phyloP scores from a whole-genome alignment of 2,113 vertebrate species.

The Pterocles burchelli region DNA sequence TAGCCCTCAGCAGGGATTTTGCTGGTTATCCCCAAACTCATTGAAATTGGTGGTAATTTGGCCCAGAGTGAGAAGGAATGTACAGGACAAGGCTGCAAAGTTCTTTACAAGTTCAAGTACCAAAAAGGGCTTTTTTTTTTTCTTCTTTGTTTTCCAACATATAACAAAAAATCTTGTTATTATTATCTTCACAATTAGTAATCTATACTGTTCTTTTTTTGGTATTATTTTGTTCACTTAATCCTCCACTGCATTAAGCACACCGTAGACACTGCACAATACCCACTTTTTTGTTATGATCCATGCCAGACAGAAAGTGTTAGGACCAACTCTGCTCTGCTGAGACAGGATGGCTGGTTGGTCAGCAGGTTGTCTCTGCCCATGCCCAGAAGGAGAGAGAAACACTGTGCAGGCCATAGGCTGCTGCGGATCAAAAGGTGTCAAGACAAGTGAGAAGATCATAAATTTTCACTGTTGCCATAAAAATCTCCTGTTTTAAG shows the following conservation, averaged over 20 bases:
- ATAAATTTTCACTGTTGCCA: neutral
- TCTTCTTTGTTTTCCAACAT: neutral
- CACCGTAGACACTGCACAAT: neutral
- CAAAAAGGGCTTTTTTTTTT: neutral
- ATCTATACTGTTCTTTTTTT: neutral
- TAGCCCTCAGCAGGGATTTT: neutral
- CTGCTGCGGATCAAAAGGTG: neutral
- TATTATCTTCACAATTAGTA: neutral
- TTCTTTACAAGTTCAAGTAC: neutral
- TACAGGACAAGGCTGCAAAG: neutral
- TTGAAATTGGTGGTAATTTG: neutral
- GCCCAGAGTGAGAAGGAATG: neutral
- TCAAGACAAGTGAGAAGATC: neutral
- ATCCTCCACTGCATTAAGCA: neutral
- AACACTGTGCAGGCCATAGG: neutral
- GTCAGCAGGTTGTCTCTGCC: neutral
- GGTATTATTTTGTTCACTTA: neutral
- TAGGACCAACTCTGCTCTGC: neutral
- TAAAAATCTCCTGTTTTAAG: neutral
- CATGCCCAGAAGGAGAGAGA: neutral
- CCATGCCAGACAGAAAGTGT: neutral
- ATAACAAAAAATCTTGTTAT: neutral
- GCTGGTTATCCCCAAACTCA: neutral
- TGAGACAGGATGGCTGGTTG: neutral
- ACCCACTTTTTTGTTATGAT: neutral